A percentile compares a stretch with the other conserved stretches of the same genome.
These are phyloP conservation scores for Reticulitermes speratus DNA, from an alignment of 1,140 invertebrate species.

Conservation along the genomic window DNA sequence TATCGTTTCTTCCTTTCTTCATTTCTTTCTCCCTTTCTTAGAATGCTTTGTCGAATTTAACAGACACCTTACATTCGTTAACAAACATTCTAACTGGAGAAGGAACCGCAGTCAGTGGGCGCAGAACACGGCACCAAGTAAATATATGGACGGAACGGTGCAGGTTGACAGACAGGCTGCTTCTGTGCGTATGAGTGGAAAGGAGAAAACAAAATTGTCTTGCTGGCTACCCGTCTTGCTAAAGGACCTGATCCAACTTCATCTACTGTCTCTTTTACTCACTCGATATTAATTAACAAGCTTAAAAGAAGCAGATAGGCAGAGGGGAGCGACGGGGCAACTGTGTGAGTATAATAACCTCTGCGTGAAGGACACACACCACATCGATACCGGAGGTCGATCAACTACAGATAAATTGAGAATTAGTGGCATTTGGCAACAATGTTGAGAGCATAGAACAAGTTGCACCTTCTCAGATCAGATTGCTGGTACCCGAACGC, in stretches of 20 bases:
- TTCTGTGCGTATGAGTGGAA: conserved; percentile 13
- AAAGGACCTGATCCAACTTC: conserved; percentile 18
- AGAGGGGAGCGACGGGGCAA: not conserved
- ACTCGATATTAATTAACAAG: conserved; percentile 16
- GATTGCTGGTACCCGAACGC: not conserved
- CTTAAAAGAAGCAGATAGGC: not conserved
- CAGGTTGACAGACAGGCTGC: not conserved
- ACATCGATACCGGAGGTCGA: not conserved
- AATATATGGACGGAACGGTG: not conserved
- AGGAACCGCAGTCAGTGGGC: not conserved
- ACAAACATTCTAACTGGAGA: not conserved
- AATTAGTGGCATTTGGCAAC: conserved; percentile 11
- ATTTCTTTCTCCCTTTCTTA: too few relatives aligned
- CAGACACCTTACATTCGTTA: too few relatives aligned
- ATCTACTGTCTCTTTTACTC: conserved; percentile 7
- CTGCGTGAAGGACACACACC: not conserved
- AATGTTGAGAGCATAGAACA: not conserved
- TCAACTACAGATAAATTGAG: conserved; percentile 16
- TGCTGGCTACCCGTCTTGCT: not conserved
- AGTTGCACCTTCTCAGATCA: not conserved
- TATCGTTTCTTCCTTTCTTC: too few relatives aligned
- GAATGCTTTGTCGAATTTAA: too few relatives aligned
- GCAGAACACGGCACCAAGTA: not conserved
- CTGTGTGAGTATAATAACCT: not conserved
- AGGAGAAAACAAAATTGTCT: not conserved